Evolutionary conservation across 2,113 vertebrate species (phyloP), one percentile per base, ranked within the genome.

Genomic region (Oreochromis aureus): DNA sequence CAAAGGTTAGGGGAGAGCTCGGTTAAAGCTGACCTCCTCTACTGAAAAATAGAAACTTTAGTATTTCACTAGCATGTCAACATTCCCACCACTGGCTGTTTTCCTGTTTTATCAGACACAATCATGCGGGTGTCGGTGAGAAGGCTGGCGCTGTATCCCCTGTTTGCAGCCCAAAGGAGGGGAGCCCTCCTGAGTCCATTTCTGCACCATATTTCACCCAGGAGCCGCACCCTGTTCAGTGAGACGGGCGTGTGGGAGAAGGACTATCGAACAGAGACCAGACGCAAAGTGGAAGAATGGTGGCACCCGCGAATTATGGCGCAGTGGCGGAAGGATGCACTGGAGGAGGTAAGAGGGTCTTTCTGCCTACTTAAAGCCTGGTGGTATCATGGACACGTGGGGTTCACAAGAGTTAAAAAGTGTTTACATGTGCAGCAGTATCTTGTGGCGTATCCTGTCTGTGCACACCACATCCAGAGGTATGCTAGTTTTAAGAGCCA

Each of bases 211-310:
- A 41, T 48, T 63, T 63, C 48, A 56, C 55, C 89, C 32, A 24
- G 82, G 69, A 54, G 73, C 87, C 96, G 97, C 84, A 93, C 92
- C 55, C 96, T 98, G 91, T 99, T 97, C 91, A 98, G 98, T 58
- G 97, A 98, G 93, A 98, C 97, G 0, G 98, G 98, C 4, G 94
- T 96, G 46, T 99, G 99, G 99, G 97, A 98, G 8, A 97, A 93
- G 79, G 96, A 89, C 41, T 99, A 99, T 82, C 95, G 93, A 3
- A 44, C 95, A 2, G 97, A 98, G 90, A 99, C 97, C 6, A 97
- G 99, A 13, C 96, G 91, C 82, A 96, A 87, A 86, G 97, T 99
- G 10, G 98, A 99, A 92, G 94, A 84, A 24, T 98, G 97, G 97
- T 99, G 99, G 99, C 96, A 95, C 36, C 96, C 95, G 1, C 96